Base-by-base conservation (phyloP, 1,140 invertebrate species). In the Schlechtendalia chinensis region DNA sequence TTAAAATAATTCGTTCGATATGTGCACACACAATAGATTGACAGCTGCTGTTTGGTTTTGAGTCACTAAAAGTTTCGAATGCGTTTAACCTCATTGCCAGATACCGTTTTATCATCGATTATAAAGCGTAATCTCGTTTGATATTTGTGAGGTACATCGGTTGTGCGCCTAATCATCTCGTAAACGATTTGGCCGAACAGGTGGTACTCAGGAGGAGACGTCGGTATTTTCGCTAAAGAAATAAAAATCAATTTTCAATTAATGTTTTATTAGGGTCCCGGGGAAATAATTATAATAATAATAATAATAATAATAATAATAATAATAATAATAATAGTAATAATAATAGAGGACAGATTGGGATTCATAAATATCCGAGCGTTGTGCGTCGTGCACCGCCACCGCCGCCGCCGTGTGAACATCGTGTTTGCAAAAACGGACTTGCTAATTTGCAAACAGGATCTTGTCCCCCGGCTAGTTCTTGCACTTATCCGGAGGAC, bases 401-500 rank as follows among this genome's bases (percentile, higher is more conserved):
- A 77, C 56, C 24, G 32, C 19, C 74, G 32, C 32, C 12, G 39
- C 4, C 29, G 74, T 45, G 32, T 45, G 53, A 54, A 32, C 32
- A 74, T 74, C 50, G 47, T 56, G 74, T 77, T 59, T 59, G 54
- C 74, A 59, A 77, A 77, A 77, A 59, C 32, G 74, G 56, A 77
- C 24, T 77, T 59, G 74, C 74, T 77, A 77, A 77, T 77, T 77
- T 77, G 56, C 74, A 77, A 77, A 77, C 74, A 77, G 56, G 74
- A 77, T 59, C 54, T 19, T 75, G 53, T 75, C 72, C 54, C 72
- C 72, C 29, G 39, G 32, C 27, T n/a, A n/a, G 56, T 77, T 77
- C 59, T 77, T 77, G 56, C 74, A 77, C 74, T 77, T 77, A 77
- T 58, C 53, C 56, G 74, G 56, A 75, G 74, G 56, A 75, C 72